Conservation (phyloP, 2,113 vertebrate genomes). For the Delphinapterus leucas region DNA sequence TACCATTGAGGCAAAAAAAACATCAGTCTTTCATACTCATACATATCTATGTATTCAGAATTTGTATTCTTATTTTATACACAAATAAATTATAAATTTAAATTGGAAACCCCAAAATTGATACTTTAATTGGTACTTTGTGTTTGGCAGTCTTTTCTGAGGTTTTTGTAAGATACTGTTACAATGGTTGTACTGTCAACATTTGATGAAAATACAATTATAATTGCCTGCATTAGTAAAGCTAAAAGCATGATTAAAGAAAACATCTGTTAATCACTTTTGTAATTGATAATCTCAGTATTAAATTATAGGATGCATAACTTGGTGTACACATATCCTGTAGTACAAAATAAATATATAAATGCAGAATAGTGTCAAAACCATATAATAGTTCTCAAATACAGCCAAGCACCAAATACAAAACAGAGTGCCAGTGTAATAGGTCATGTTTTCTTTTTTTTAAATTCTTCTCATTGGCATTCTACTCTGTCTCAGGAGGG, state of each 20-base stretch:
- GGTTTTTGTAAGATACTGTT: neutral
- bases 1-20: neutral
- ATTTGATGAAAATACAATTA: conserved; percentile 16
- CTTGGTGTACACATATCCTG: neutral
- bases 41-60: neutral
- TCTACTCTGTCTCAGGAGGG: neutral
- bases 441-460: neutral
- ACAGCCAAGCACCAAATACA: neutral
- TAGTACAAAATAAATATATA: neutral
- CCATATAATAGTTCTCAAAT: neutral
- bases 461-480: neutral
- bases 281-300: neutral
- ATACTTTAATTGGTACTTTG: neutral
- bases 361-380: neutral
- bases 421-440: neutral
- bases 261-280: conserved; percentile 38
- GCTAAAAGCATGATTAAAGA: conserved; percentile 8
- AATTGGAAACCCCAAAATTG: neutral
- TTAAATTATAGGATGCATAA: neutral
- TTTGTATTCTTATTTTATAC: neutral
- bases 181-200: neutral
- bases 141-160: neutral
- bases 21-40: neutral
- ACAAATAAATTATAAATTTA: conserved; percentile 36
- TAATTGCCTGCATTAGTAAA: conserved; percentile 5